These are phyloP conservation scores for Altica lythri DNA, from an alignment of 2,888 invertebrate genomes.

Conservation along the genomic window DNA sequence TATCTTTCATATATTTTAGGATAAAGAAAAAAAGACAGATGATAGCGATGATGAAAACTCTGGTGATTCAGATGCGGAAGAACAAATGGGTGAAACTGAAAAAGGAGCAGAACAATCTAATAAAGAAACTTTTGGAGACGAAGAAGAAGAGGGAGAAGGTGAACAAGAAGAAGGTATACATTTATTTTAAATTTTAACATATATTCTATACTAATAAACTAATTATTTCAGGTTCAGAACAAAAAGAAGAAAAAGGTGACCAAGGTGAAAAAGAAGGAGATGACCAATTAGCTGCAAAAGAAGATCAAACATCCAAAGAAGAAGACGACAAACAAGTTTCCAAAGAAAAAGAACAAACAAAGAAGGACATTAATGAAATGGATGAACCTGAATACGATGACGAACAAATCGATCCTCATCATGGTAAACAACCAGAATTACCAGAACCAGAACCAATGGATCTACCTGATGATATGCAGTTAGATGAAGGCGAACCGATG, in stretches of 20 bases:
- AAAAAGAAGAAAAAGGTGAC: conserved; percentile 58
- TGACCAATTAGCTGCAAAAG: conserved; percentile 78
- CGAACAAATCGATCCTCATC: conserved; percentile 82
- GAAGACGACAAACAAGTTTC: conserved; percentile 58
- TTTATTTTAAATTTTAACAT: too few species aligned
- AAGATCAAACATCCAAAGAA: conserved; percentile 59
- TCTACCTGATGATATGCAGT: conserved; percentile 82
- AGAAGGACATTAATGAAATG: conserved; percentile 78
- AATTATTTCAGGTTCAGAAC: conserved; percentile 28
- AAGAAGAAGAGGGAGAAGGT: conserved; percentile 74
- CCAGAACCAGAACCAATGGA: conserved; percentile 87
- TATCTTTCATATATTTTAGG: conserved; percentile 33
- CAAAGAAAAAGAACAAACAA: conserved; percentile 59
- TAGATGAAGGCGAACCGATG: conserved; percentile 74
- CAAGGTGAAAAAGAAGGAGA: conserved; percentile 67
- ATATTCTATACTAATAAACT: background rate
- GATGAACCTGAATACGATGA: conserved; percentile 80
- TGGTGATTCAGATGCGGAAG: conserved; percentile 82
- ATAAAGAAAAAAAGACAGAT: conserved; percentile 47
- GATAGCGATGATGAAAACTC: conserved; percentile 67
- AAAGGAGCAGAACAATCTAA: conserved; percentile 81
- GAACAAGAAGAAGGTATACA: conserved; percentile 63
- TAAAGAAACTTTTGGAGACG: conserved; percentile 83
- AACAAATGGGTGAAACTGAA: conserved; percentile 95
- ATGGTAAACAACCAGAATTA: conserved; percentile 76